Percentiles rank a stretch among this genome's conserved stretches.
Conservation (phyloP, 2,797 vertebrate species). For the Melanotaenia parkinsoni region DNA sequence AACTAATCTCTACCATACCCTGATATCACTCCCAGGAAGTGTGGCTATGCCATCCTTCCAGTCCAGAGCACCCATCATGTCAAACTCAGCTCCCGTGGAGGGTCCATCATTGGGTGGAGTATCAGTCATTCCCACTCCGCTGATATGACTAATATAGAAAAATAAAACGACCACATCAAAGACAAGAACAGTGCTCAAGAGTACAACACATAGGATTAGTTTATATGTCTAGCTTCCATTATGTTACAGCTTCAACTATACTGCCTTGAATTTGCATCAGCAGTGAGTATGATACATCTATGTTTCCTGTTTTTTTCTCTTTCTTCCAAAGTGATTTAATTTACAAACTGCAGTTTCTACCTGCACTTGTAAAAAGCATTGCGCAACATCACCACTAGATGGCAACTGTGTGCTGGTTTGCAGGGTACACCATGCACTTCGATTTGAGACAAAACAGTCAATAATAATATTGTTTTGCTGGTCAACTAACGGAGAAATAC, state of each 20-base stretch:
- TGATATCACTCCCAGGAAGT: slow-evolving; percentile 86
- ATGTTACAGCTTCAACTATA: not conserved
- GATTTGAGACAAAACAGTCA: slow-evolving; percentile 82
- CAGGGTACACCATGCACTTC: slow-evolving; percentile 82
- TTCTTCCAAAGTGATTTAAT: slow-evolving; percentile 21
- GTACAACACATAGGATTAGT: not conserved
- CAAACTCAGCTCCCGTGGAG: slow-evolving; percentile 80
- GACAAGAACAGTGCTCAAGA: not conserved
- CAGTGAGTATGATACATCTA: not conserved
- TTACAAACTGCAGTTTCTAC: slow-evolving; percentile 41
- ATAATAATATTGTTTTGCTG: slow-evolving; percentile 80
- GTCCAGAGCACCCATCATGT: slow-evolving; percentile 85
- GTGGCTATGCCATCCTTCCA: slow-evolving; percentile 89
- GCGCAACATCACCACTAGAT: slow-evolving; percentile 71
- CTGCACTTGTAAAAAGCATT: slow-evolving; percentile 74
- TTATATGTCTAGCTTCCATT: not conserved
- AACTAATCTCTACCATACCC: slow-evolving; percentile 70
- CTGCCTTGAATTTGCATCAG: not conserved
- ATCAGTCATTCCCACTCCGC: slow-evolving; percentile 82
- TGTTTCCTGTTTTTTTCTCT: not conserved
- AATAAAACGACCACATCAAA: slow-evolving; percentile 3
- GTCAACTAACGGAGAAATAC: slow-evolving; percentile 57
- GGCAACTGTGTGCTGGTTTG: slow-evolving; percentile 70
- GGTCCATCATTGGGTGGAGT: slow-evolving; percentile 83
- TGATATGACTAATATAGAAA: slow-evolving; percentile 55